A percentile compares a stretch with the other conserved stretches of the same genome.
These are phyloP conservation scores for Odontamblyopus rebecca DNA, from an alignment of 2,797 vertebrate genomes.

Conservation along the genomic window DNA sequence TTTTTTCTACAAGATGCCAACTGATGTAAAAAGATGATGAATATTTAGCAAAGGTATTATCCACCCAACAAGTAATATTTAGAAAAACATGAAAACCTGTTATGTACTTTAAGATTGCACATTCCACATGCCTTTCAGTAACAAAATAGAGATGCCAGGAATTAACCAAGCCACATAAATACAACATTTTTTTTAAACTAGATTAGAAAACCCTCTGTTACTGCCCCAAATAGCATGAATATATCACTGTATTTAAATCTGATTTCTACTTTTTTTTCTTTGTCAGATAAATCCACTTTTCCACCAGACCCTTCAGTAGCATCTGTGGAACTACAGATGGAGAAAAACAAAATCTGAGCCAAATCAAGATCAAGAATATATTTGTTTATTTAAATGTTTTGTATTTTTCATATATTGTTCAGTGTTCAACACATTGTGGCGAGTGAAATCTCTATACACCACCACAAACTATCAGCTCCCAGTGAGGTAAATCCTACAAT, in stretches of 20 bases:
- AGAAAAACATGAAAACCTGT: no score
- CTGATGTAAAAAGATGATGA: no score
- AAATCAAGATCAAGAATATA: not conserved
- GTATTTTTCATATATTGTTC: not conserved
- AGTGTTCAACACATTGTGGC: not conserved
- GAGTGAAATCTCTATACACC: not conserved
- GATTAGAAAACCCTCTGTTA: conserved; percentile 4
- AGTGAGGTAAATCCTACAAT: no score
- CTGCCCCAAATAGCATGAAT: not conserved
- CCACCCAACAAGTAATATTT: no score
- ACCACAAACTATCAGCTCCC: no score
- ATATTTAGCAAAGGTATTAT: no score
- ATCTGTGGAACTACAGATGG: not conserved
- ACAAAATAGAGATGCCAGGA: no score
- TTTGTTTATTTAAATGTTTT: not conserved
- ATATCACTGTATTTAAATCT: not conserved
- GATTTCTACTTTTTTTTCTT: not conserved
- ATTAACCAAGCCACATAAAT: not conserved
- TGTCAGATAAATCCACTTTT: not conserved
- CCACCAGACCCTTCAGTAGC: not conserved
- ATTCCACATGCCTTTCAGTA: no score
- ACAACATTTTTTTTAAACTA: conserved; percentile 16
- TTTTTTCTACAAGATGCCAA: no score
- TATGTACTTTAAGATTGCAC: conserved; percentile 12
- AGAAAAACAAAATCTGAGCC: conserved; percentile 1